These are phyloP conservation scores for Zaprionus capensis DNA, from an alignment of 1,140 invertebrate species.

Conservation along the genomic window DNA sequence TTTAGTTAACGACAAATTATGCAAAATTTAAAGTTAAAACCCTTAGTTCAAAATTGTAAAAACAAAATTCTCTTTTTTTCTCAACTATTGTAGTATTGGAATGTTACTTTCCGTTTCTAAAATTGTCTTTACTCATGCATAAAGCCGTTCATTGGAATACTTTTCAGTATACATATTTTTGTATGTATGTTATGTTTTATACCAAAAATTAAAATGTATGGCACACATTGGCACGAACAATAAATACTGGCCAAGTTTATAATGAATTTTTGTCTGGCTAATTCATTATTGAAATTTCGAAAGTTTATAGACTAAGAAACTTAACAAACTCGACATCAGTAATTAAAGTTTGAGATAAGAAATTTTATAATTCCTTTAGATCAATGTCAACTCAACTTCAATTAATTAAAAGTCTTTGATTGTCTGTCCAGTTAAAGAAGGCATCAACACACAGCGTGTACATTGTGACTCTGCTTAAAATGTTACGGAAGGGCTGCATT, in stretches of 20 bases:
- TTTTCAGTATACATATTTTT: not conserved
- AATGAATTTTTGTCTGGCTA: not conserved
- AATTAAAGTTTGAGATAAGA: not conserved
- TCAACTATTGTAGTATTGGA: too few species aligned
- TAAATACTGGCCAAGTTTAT: not conserved
- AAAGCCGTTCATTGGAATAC: not conserved
- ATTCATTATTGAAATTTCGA: not conserved
- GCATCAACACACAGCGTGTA: conserved; percentile 51
- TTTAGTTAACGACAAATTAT: conserved; percentile 34
- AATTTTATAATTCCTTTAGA: not conserved
- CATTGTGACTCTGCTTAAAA: conserved; percentile 28
- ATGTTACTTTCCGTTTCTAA: too few species aligned
- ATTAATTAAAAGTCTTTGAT: not conserved
- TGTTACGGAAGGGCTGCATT: conserved; percentile 65
- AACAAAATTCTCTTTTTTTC: too few species aligned
- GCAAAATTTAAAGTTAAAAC: conserved; percentile 29
- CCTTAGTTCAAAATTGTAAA: not conserved
- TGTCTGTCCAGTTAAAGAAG: not conserved
- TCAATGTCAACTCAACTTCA: not conserved
- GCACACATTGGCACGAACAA: not conserved
- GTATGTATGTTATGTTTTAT: not conserved
- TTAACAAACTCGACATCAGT: not conserved
- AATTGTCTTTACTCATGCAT: not conserved
- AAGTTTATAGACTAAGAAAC: not conserved
- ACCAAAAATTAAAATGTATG: not conserved